Percentiles rank a stretch among this genome's conserved stretches.
Conservation (phyloP, 2,113 vertebrate species). For the Salminus brasiliensis region DNA sequence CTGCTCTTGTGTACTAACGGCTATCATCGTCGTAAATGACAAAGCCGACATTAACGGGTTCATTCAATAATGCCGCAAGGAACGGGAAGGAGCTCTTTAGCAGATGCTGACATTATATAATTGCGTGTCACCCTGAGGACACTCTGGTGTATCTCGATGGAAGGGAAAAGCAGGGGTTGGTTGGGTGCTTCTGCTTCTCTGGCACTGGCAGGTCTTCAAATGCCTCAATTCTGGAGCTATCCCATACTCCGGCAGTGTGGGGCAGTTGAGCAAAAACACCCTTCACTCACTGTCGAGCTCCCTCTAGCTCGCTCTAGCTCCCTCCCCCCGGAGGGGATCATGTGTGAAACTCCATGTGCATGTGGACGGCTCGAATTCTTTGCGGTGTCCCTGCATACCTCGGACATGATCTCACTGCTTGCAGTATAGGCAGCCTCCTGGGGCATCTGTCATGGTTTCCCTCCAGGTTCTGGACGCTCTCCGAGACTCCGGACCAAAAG, state of each 20-base stretch:
- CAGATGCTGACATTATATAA: neutral
- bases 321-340: constrained; percentile 1
- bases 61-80: neutral
- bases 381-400: constrained; percentile 49
- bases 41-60: constrained; percentile 16
- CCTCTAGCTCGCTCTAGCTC: neutral
- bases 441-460: constrained; percentile 22
- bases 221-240: neutral
- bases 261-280: constrained; percentile 8
- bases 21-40: constrained; percentile 38
- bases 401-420: constrained; percentile 47
- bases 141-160: too few relatives aligned
- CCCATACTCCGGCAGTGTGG: constrained; percentile 19
- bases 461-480: neutral
- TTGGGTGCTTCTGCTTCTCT: neutral
- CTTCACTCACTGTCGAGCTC: neutral
- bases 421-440: constrained; percentile 6
- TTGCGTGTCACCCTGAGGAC: neutral
- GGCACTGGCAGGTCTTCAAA: neutral
- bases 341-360: constrained; percentile 39
- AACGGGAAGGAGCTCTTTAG: neutral
- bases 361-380: constrained; percentile 43
- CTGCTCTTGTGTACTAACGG: neutral
- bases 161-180: too few relatives aligned
- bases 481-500: neutral